Base-by-base conservation (phyloP, 92 coral and sea anemone species). In the Scolanthus callimorphus region DNA sequence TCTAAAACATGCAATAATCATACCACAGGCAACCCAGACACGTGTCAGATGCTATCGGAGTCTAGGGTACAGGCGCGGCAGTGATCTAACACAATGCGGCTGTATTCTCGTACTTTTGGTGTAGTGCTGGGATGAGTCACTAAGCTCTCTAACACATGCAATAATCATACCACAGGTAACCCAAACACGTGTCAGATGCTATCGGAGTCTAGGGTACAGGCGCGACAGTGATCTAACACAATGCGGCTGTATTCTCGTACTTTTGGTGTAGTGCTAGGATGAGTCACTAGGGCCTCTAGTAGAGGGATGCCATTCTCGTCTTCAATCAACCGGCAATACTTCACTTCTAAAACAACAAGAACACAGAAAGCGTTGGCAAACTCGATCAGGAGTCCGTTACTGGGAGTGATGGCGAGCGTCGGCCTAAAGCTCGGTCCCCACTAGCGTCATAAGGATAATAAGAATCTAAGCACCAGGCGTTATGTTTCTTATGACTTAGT, bases 321-420 rank as follows among this genome's bases (percentile, higher is more conserved):
- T 0, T 54, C 41, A 3, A 89, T 82, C 20, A 89, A 74, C 17
- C 49, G 54, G 62, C 91, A 84, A 51, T 89, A 89, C 55, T 89
- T 89, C 15, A 17, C 74, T 9, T 90, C 97, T 89, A 54, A 19
- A 73, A 39, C 28, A 68, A 31, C n/a, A 28, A 20, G 56, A 2
- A 31, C 39, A 11, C 4, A 48, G n/a, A n/a, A n/a, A n/a, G n/a
- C n/a, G n/a, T n/a, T n/a, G n/a, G n/a, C n/a, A n/a, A n/a, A n/a
- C n/a, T n/a, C n/a, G n/a, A n/a, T n/a, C n/a, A n/a, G n/a, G n/a
- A n/a, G n/a, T n/a, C n/a, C n/a, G n/a, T n/a, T n/a, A n/a, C n/a
- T n/a, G n/a, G n/a, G n/a, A n/a, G n/a, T n/a, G n/a, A n/a, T n/a
- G n/a, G n/a, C n/a, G n/a, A n/a, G n/a, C n/a, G n/a, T n/a, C n/a